phyloP scores from a whole-genome alignment of 1,140 invertebrate species.

The Tetraneura akinire region DNA sequence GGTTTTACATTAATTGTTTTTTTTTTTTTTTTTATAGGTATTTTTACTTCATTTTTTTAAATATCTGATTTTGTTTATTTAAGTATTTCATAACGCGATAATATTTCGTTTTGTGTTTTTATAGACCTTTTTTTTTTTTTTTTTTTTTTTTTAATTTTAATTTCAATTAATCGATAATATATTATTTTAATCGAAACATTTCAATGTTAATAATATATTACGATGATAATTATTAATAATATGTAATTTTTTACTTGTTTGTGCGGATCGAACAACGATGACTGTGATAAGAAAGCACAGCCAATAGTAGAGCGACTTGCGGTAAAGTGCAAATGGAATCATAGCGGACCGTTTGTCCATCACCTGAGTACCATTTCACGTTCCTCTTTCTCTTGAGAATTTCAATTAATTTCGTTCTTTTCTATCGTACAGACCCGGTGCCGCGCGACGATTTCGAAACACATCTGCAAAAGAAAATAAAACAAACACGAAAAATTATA shows the following conservation, averaged over 20 bases:
- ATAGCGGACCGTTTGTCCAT: conserved; percentile 36
- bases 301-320: not conserved
- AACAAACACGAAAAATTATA: not conserved
- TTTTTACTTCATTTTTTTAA: no score
- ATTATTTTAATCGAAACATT: no score
- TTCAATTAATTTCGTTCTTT: not conserved
- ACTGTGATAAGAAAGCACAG: conserved; percentile 1
- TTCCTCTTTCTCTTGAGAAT: not conserved
- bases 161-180: no score
- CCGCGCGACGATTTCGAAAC: not conserved
- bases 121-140: no score
- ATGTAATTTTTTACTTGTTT: conserved; percentile 12
- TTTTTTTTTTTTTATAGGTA: not conserved
- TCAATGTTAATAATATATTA: no score
- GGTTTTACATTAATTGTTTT: not conserved
- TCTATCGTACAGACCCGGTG: not conserved
- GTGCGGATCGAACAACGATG: not conserved
- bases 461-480: conserved; percentile 19
- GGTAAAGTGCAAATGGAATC: not conserved
- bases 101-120: no score
- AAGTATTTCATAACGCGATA: no score
- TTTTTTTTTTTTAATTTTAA: no score
- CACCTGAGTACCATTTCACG: conserved; percentile 48
- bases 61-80: no score
- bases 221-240: no score